Conservation (phyloP, 2,888 invertebrate species). For the Thumatha senex region DNA sequence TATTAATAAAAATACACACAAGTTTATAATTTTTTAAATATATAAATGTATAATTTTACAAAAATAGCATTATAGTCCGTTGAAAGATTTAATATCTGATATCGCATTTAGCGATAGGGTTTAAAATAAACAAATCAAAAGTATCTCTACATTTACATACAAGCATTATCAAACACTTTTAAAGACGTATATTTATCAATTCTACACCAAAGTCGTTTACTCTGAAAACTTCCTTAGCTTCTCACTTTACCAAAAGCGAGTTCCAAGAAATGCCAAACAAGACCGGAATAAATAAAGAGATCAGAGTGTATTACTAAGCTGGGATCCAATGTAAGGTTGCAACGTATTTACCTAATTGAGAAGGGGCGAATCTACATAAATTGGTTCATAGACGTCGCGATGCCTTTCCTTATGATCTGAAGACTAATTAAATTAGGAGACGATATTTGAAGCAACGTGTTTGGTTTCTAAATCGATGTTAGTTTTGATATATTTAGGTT, state of each 20-base stretch:
- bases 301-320: constrained; percentile 52
- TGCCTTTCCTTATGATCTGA: constrained; percentile 8
- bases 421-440: constrained; percentile 5
- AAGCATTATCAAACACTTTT: no score
- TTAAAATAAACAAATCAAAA: no score
- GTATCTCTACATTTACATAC: no score
- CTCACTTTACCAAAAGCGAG: constrained; percentile 22
- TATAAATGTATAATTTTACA: no score
- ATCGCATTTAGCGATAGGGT: no score
- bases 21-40: no score
- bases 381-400: constrained; percentile 8
- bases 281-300: constrained; percentile 61
- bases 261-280: constrained; percentile 38
- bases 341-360: constrained; percentile 39
- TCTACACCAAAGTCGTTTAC: constrained; percentile 27
- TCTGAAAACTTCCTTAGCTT: constrained; percentile 42
- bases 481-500: no score
- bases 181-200: constrained; percentile 6
- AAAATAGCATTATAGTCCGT: no score
- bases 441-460: constrained; percentile 1
- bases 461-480: background rate
- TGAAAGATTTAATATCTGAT: no score
- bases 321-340: constrained; percentile 22
- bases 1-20: no score
- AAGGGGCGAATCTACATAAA: constrained; percentile 15